phyloP scores from a whole-genome alignment of 2,113 vertebrate genomes.

The Chloropsis cyanopogon region DNA sequence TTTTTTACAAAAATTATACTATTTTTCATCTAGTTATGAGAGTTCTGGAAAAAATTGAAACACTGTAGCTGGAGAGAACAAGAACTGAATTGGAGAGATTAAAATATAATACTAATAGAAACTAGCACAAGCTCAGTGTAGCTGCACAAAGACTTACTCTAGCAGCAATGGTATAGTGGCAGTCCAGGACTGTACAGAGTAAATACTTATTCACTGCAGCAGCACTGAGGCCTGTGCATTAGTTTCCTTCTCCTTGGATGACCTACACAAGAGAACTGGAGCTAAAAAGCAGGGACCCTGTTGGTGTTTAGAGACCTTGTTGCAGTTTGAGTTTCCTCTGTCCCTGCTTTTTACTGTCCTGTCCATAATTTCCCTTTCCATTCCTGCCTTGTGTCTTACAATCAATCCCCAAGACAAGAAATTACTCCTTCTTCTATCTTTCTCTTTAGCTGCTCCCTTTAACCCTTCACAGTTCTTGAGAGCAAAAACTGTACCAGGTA shows the following conservation, averaged over 20 bases:
- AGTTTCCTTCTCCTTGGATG: background rate
- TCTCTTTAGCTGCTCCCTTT: background rate
- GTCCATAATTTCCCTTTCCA: rapidly evolving
- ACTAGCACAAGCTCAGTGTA: background rate
- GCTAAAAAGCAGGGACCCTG: background rate
- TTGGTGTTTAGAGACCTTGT: background rate
- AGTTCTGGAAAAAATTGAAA: background rate
- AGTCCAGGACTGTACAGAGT: background rate
- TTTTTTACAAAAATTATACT: background rate
- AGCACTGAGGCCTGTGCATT: background rate
- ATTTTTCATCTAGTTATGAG: background rate
- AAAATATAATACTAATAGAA: background rate
- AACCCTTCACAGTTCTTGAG: background rate
- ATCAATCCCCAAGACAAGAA: background rate
- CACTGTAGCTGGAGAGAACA: background rate
- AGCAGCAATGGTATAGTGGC: background rate
- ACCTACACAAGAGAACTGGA: background rate
- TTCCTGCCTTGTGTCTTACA: background rate
- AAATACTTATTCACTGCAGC: background rate
- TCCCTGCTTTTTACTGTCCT: rapidly evolving
- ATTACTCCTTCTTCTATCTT: background rate
- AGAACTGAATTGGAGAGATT: background rate
- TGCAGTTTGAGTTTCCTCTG: background rate
- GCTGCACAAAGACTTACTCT: background rate
- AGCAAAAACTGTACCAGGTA: background rate